Percentiles rank a stretch among this genome's conserved stretches.
These are phyloP conservation scores for Tenthredo notha DNA, from an alignment of 2,888 invertebrate species.

Conservation along the genomic window DNA sequence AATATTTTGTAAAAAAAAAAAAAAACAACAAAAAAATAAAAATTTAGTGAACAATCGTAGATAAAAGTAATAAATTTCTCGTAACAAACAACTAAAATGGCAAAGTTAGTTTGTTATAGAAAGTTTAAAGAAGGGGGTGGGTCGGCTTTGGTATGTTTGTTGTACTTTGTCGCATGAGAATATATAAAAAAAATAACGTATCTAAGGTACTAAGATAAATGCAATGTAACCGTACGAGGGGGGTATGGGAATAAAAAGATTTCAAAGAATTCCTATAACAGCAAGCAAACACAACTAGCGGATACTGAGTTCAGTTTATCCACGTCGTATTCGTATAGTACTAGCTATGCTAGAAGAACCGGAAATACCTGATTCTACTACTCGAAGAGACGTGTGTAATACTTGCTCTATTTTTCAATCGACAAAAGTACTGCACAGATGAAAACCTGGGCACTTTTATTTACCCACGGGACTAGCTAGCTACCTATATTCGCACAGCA, in stretches of 20 bases:
- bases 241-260: neutral
- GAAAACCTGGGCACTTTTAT: slow-evolving; percentile 43
- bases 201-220: neutral
- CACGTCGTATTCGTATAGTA: neutral
- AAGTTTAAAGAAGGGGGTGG: neutral
- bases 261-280: neutral
- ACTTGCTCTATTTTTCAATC: slow-evolving; percentile 45
- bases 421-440: slow-evolving; percentile 31
- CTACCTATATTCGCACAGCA: neutral
- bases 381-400: slow-evolving; percentile 37
- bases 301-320: slow-evolving; percentile 15
- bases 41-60: neutral
- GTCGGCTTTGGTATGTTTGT: neutral
- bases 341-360: neutral
- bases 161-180: neutral
- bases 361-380: slow-evolving; percentile 32
- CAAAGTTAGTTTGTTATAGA: neutral
- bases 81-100: neutral
- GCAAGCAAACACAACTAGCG: slow-evolving; percentile 2
- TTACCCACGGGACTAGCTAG: neutral
- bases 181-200: neutral
- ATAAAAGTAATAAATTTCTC: no score
- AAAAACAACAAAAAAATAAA: no score
- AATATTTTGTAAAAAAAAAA: no score
- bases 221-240: neutral